Percentiles rank a stretch among this genome's conserved stretches.
Evolutionary conservation across 2,113 vertebrate species (phyloP).

Genomic region (Stegastes partitus): DNA sequence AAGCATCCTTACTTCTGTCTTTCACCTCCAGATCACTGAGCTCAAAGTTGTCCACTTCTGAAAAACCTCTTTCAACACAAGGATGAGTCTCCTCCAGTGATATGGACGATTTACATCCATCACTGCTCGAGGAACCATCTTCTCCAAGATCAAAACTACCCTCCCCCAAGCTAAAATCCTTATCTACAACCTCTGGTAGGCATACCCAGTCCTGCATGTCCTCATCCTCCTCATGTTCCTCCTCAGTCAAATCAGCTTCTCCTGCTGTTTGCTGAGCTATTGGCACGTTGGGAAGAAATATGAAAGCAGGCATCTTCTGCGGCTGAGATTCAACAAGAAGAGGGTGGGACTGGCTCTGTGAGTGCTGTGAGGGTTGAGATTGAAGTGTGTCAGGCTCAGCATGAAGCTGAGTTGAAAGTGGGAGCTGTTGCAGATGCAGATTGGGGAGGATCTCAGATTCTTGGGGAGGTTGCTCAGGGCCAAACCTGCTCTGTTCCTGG

Average conservation of each 20-base stretch:
- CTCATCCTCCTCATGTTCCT: constrained; percentile 8
- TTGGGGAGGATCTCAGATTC: not conserved
- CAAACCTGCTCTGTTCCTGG: too few species aligned
- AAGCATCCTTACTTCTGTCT: not conserved
- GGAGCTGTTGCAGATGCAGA: not conserved
- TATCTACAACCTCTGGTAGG: constrained; percentile 5
- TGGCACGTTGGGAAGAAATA: not conserved
- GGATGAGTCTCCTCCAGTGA: not conserved
- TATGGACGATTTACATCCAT: too few species aligned
- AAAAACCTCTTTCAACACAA: not conserved
- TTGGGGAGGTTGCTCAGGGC: not conserved
- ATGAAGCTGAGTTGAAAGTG: not conserved
- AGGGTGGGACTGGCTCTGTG: not conserved
- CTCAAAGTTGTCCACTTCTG: not conserved
- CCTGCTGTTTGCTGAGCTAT: constrained; percentile 4
- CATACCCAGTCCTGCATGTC: constrained; percentile 27
- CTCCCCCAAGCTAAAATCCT: not conserved
- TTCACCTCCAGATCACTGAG: not conserved
- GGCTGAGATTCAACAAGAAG: too few species aligned
- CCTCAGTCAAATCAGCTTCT: not conserved
- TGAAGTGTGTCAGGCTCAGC: not conserved
- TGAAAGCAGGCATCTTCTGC: not conserved
- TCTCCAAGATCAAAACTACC: constrained; percentile 6
- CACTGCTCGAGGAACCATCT: not conserved
- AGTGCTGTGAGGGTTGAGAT: not conserved